Evolutionary conservation across 2,888 invertebrate genomes (phyloP).

Genomic region (Athetis lepigone): DNA sequence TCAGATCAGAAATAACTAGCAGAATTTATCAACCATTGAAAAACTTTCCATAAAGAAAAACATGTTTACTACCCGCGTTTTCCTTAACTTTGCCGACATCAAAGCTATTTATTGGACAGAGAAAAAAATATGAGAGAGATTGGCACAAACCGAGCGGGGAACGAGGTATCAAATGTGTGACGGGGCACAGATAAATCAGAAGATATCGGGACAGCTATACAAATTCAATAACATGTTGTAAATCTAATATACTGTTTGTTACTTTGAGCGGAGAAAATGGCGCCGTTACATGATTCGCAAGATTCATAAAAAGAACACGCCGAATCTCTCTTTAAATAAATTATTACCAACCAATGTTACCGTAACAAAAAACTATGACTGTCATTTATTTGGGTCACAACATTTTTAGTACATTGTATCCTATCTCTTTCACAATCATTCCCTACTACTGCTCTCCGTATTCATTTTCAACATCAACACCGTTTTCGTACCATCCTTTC

Average conservation of each 20-base stretch:
- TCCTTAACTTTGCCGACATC: constrained; percentile 48
- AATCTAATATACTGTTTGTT: constrained; percentile 50
- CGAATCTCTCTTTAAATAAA: not conserved
- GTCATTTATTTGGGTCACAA: not conserved
- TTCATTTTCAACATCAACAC: constrained; percentile 38
- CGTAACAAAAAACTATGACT: not conserved
- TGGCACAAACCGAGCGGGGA: constrained; percentile 16
- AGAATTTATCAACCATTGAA: constrained; percentile 48
- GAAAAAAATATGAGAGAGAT: constrained; percentile 35
- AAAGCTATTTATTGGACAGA: constrained; percentile 41
- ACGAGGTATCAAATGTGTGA: constrained; percentile 29
- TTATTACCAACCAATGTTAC: not conserved
- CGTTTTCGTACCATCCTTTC: constrained; percentile 45
- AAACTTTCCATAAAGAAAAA: constrained; percentile 53
- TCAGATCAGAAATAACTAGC: constrained; percentile 18
- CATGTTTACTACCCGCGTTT: constrained; percentile 51
- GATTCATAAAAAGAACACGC: not conserved
- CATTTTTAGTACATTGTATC: not conserved
- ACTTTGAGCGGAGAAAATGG: not conserved
- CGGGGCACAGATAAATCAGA: constrained; percentile 34
- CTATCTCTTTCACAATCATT: constrained; percentile 17
- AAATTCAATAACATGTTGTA: constrained; percentile 56
- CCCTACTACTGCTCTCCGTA: constrained; percentile 1
- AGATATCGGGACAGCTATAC: constrained; percentile 41
- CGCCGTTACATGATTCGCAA: not conserved